Conservation (phyloP, 2,797 vertebrate species). For the Propithecus perrieri region DNA sequence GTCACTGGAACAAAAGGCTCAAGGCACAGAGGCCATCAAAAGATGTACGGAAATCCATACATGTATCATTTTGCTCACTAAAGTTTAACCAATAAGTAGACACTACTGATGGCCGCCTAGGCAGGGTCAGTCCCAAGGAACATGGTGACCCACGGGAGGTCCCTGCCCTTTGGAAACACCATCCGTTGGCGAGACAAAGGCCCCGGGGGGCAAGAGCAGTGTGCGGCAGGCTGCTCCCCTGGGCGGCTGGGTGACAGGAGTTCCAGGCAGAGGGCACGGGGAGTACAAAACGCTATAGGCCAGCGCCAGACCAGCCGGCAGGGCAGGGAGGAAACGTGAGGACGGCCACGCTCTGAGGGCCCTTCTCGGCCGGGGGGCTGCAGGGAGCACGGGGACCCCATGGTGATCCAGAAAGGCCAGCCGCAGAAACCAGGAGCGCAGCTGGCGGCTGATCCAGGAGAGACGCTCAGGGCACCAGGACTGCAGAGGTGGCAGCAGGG, state of each 20-base stretch:
- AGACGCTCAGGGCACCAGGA: rapidly evolving
- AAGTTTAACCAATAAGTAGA: neutral
- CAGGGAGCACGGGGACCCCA: rapidly evolving
- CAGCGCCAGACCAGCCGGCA: rapidly evolving
- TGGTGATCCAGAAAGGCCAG: too few species aligned
- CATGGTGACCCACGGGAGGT: neutral
- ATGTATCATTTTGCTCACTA: too few species aligned
- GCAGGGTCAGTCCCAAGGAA: rapidly evolving
- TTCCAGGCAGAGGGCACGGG: neutral
- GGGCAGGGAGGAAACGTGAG: rapidly evolving
- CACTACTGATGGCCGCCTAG: rapidly evolving
- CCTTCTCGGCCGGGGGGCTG: neutral
- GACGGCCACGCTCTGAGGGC: rapidly evolving
- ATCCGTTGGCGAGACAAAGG: neutral
- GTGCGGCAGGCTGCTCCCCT: rapidly evolving
- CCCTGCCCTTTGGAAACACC: neutral
- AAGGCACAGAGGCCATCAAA: neutral
- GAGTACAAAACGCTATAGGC: neutral
- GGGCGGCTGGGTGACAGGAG: rapidly evolving
- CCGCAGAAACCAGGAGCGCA: rapidly evolving
- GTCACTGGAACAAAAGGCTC: neutral
- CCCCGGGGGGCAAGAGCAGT: rapidly evolving
- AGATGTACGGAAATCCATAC: rapidly evolving
- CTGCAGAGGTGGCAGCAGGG: too few species aligned
- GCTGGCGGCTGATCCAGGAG: neutral